phyloP scores from a whole-genome alignment of 2,888 invertebrate genomes.

The Julus scandinavius region DNA sequence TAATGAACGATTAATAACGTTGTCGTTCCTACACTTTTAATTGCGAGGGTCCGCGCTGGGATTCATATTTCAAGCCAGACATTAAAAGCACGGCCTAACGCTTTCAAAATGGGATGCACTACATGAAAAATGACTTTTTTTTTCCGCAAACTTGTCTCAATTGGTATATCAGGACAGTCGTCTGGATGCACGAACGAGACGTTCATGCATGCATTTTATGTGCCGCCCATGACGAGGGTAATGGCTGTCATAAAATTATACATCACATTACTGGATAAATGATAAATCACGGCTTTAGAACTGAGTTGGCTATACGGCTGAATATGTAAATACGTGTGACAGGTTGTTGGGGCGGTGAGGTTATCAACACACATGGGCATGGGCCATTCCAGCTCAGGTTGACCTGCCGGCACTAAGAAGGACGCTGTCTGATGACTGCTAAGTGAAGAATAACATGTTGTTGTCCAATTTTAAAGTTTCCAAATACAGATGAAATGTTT shows the following conservation, averaged over 20 bases:
- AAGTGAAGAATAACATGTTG: background rate
- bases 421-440: too few relatives aligned
- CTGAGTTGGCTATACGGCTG: background rate
- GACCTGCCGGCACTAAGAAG: background rate
- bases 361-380: background rate
- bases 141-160: background rate
- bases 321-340: conserved; percentile 42
- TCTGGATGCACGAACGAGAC: background rate
- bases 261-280: conserved; percentile 40
- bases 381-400: background rate
- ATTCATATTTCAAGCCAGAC: conserved; percentile 14
- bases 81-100: background rate
- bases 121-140: background rate
- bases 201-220: background rate
- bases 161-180: background rate
- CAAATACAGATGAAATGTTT: too few relatives aligned
- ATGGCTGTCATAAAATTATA: conserved; percentile 36
- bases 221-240: conserved; percentile 31
- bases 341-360: background rate
- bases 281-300: conserved; percentile 44
- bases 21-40: conserved; percentile 8
- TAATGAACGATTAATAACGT: conserved; percentile 38
- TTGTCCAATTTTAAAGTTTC: too few relatives aligned
- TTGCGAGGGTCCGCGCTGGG: conserved; percentile 10
- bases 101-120: background rate